Percentiles rank a stretch among this genome's conserved stretches.
These are phyloP conservation scores for Sprattus sprattus DNA, from an alignment of 2,113 vertebrate species.

Conservation along the genomic window DNA sequence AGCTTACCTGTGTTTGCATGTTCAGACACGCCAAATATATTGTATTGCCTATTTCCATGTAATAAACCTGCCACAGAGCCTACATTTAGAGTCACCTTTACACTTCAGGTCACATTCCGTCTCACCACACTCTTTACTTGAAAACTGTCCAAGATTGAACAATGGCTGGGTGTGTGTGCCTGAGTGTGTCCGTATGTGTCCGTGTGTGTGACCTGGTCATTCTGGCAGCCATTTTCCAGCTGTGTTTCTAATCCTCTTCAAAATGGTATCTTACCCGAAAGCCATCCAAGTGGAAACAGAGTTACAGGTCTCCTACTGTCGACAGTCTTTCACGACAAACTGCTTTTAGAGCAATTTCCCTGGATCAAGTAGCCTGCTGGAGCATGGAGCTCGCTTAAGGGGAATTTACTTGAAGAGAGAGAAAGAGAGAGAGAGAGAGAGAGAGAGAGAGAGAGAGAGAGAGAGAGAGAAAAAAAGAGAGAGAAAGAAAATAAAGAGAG, in stretches of 20 bases:
- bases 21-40: neutral
- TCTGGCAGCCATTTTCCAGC: slow-evolving; percentile 2
- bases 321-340: neutral
- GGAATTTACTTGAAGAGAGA: neutral
- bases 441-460: neutral
- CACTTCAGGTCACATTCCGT: neutral
- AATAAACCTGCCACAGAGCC: neutral
- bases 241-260: neutral
- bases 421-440: neutral
- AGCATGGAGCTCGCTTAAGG: neutral
- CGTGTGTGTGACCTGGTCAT: slow-evolving; percentile 6
- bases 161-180: neutral
- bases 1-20: neutral
- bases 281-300: neutral
- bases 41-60: neutral
- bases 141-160: neutral
- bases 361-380: neutral
- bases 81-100: neutral
- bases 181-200: neutral
- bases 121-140: neutral
- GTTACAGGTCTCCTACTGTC: neutral
- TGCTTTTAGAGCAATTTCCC: neutral
- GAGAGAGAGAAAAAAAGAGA: neutral
- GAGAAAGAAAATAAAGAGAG: neutral
- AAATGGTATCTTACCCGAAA: neutral